phyloP scores from a whole-genome alignment of 2,113 vertebrate genomes.

The Todiramphus chloris region DNA sequence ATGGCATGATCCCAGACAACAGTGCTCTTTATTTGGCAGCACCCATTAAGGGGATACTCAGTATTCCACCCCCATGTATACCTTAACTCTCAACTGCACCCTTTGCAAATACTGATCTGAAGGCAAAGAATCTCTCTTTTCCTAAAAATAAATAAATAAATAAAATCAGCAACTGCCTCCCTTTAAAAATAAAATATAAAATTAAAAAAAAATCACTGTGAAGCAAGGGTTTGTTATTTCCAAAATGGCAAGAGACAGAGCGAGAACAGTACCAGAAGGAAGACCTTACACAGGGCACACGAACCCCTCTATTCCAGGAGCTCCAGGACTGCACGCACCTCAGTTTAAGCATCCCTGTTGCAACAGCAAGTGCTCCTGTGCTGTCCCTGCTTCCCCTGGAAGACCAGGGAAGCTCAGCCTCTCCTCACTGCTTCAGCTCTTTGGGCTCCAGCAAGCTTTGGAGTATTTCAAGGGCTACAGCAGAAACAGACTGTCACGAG shows the following conservation, averaged over 20 bases:
- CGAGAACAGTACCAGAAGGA: neutral
- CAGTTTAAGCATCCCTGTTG: neutral
- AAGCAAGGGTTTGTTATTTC: neutral
- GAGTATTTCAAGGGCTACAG: neutral
- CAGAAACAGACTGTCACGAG: neutral
- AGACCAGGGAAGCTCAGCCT: neutral
- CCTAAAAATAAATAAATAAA: neutral
- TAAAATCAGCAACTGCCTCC: neutral
- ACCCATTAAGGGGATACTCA: neutral
- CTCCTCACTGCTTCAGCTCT: neutral
- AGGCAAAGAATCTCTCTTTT: neutral
- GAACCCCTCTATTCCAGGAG: neutral
- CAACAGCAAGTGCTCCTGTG: neutral
- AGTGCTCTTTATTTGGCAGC: neutral
- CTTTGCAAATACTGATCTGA: neutral
- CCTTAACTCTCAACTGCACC: neutral
- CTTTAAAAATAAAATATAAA: neutral
- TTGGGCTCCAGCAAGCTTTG: neutral
- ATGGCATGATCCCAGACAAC: neutral
- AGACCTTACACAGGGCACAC: neutral
- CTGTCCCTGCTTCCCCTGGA: neutral
- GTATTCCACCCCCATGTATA: neutral
- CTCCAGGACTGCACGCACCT: neutral
- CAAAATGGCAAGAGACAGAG: neutral
- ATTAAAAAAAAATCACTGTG: neutral